Evolutionary conservation across 2,888 invertebrate genomes (phyloP).

Genomic region (Eupeodes latifasciatus): DNA sequence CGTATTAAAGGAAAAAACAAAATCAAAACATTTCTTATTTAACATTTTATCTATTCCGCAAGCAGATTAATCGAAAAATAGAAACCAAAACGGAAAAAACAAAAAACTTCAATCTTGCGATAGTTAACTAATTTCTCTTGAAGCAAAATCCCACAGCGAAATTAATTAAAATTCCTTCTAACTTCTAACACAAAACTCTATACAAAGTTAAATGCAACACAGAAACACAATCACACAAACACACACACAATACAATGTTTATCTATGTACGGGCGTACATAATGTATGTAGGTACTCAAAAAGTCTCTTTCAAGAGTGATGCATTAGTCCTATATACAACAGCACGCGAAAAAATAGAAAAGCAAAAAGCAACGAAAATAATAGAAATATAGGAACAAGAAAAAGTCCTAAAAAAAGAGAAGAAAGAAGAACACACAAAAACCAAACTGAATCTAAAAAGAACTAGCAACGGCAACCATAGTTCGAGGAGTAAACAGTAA

Average conservation of each 20-base stretch:
- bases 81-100: neutral
- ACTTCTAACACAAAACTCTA: slow-evolving; percentile 37
- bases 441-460: slow-evolving; percentile 27
- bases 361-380: slow-evolving; percentile 36
- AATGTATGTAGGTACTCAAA: slow-evolving; percentile 35
- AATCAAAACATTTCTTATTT: neutral
- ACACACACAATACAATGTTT: neutral
- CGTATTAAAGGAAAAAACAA: neutral
- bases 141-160: slow-evolving; percentile 61
- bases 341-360: slow-evolving; percentile 32
- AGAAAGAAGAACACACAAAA: slow-evolving; percentile 40
- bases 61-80: slow-evolving; percentile 34
- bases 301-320: slow-evolving; percentile 63
- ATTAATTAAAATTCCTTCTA: slow-evolving; percentile 76
- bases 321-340: slow-evolving; percentile 57
- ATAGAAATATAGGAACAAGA: slow-evolving; percentile 32
- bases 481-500: slow-evolving; percentile 69
- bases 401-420: slow-evolving; percentile 29
- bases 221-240: neutral
- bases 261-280: neutral
- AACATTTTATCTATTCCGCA: neutral
- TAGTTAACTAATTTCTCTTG: slow-evolving; percentile 68
- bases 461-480: slow-evolving; percentile 56
- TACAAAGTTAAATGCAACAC: neutral
- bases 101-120: slow-evolving; percentile 29